Evolutionary conservation across 2,797 vertebrate species (phyloP), one percentile per base, ranked within the genome.

Genomic region (Neosilurus mollespiculum): DNA sequence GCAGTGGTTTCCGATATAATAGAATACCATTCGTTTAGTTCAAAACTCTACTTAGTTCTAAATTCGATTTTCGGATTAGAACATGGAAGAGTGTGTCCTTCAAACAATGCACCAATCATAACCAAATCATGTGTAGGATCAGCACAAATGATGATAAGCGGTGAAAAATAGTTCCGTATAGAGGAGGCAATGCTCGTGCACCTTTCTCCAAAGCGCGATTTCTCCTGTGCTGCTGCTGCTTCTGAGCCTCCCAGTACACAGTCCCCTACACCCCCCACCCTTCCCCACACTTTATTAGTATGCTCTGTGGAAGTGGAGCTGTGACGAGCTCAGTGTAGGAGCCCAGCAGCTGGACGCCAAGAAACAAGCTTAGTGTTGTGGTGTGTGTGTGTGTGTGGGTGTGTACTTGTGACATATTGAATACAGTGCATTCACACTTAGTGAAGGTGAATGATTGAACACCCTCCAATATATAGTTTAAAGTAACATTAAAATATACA

Each of bases 321-420:
- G 70, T 83, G 81, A 83, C 75, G 80, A 66, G 81, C 64, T 67
- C 49, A 69, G 76, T 71, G 84, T 81, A 87, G 83, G 83, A 87
- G 75, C 65, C 81, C 51, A 73, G 81, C 80, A 69, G 85, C 86
- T 87, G 80, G 86, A 87, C 56, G 82, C 7, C 22, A n/a, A 77
- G 56, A 15, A 30, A 81, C 83, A 84, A 66, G 84, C 82, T 76
- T 66, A 81, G 86, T 86, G 87, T 89, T 87, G 85, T 87, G 85
- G 87, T 61, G 84, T 67, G 77, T 64, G 81, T 61, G 62, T 53
- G 84, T 70, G 85, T 80, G 67, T 56, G 78, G 11, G 78, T 34
- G 62, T 37, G 56, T 43, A 43, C 37, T 43, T 43, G 37, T 43
- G 37, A 43, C 37, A 43, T 43, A 43, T 43, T 43, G 37, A 43